Evolutionary conservation across 2,113 vertebrate species (phyloP), one percentile per base, ranked within the genome.

Genomic region (Cyanoderma ruficeps): DNA sequence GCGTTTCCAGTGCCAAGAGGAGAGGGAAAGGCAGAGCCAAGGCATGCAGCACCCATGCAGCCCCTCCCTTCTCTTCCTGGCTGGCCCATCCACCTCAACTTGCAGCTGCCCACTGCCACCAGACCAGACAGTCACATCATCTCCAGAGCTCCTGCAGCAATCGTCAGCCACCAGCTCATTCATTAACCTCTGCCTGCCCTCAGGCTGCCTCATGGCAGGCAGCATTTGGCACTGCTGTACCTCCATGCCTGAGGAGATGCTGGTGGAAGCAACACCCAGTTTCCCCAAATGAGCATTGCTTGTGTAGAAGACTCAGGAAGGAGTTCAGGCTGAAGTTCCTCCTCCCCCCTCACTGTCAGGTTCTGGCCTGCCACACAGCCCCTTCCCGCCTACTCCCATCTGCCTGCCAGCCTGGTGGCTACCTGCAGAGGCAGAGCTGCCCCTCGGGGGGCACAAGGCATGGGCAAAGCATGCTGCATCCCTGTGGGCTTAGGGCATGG

Each of bases 181-280:
- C 9, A 6, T 41, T 71, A 83, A 77, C 76, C 44, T 67, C 60
- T 31, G 11, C 60, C 64, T 87, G 71, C 49, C 52, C 57, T 27
- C 0, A 5, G 60, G 44, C 57, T 89, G 83, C 71, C 57, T 55
- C 8, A 0, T 14, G 31, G 63, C 79, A 90, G 61, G 44, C 65
- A 83, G 83, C 12, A 11, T 4, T 4, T 72, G 83, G 37, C 91
- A 95, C 20, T 0, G 0, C 57, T 28, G 31, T 11, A 5, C 23
- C 30, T 86, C 71, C 59, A 23, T 18, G 61, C 61, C n/a, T 1
- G 12, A 92, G 37, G 19, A 90, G 47, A 76, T 2, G 15, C 47
- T 1, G 2, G 65, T 19, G 64, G 68, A 4, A 83, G 28, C 67
- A 85, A 92, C 0, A 0, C 63, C 47, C 39, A 16, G 0, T 90